Evolutionary conservation across 2,888 invertebrate species (phyloP).

Genomic region (Troglohyphantes excavatus): DNA sequence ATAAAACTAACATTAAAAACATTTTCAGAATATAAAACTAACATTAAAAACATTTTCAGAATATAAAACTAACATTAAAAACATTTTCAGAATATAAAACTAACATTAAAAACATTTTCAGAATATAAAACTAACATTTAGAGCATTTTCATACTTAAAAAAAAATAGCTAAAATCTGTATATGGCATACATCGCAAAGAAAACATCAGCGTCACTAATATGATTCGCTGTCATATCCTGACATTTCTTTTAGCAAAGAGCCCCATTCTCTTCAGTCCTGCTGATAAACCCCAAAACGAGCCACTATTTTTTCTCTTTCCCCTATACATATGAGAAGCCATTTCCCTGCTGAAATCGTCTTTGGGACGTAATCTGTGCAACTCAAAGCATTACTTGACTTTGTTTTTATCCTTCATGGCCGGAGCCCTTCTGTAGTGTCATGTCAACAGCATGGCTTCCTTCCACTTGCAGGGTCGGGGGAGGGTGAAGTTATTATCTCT

Average conservation of each 20-base stretch:
- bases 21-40: too few species aligned
- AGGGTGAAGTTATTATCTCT: slow-evolving; percentile 65
- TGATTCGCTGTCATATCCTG: slow-evolving; percentile 20
- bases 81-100: too few species aligned
- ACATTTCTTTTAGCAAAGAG: slow-evolving; percentile 17
- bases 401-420: slow-evolving; percentile 41
- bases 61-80: too few species aligned
- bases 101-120: too few species aligned
- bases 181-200: too few species aligned
- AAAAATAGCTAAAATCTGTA: too few species aligned
- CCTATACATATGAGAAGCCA: slow-evolving; percentile 49
- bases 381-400: slow-evolving; percentile 58
- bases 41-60: too few species aligned
- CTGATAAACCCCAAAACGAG: slow-evolving; percentile 36
- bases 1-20: too few species aligned
- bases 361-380: slow-evolving; percentile 57
- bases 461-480: slow-evolving; percentile 18
- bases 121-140: too few species aligned
- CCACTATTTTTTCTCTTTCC: background rate
- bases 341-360: slow-evolving; percentile 60
- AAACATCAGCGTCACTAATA: background rate
- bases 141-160: too few species aligned
- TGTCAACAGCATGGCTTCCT: slow-evolving; percentile 66
- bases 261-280: slow-evolving; percentile 12
- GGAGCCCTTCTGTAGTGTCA: slow-evolving; percentile 36